phyloP scores from a whole-genome alignment of 2,797 vertebrate genomes.

The Eurystomus glaucurus region DNA sequence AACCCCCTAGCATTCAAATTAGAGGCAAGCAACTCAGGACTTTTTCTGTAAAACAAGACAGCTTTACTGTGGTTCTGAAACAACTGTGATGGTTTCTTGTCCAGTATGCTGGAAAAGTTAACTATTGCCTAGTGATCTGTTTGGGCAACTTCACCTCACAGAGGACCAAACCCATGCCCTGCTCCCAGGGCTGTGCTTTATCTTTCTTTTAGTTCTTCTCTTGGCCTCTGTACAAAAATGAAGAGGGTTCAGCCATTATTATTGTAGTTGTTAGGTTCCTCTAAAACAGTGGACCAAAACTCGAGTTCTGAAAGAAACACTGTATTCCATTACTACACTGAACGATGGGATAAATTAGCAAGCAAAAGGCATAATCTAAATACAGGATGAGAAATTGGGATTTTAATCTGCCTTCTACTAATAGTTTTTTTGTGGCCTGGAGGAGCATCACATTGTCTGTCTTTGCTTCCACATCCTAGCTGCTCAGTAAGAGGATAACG shows the following conservation, averaged over 20 bases:
- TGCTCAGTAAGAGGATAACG: not conserved
- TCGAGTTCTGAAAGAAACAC: not conserved
- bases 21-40: not conserved
- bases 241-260: not conserved
- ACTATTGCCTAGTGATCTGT: not conserved
- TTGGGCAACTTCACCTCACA: not conserved
- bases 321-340: not conserved
- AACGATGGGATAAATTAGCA: not conserved
- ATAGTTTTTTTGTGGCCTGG: not conserved
- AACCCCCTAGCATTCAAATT: not conserved
- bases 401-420: slow-evolving; percentile 23
- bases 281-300: not conserved
- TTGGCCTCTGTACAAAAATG: not conserved
- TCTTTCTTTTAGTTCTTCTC: not conserved
- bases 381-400: not conserved
- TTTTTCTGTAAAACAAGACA: not conserved
- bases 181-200: not conserved
- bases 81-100: not conserved
- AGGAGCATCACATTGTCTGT: not conserved
- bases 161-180: not conserved
- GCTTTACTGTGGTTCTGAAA: not conserved
- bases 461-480: not conserved
- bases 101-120: not conserved
- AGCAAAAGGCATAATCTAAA: not conserved
- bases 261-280: not conserved